Percentiles rank a stretch among this genome's conserved stretches.
These are phyloP conservation scores for Athene cunicularia DNA, from an alignment of 2,113 vertebrate species.

Conservation along the genomic window DNA sequence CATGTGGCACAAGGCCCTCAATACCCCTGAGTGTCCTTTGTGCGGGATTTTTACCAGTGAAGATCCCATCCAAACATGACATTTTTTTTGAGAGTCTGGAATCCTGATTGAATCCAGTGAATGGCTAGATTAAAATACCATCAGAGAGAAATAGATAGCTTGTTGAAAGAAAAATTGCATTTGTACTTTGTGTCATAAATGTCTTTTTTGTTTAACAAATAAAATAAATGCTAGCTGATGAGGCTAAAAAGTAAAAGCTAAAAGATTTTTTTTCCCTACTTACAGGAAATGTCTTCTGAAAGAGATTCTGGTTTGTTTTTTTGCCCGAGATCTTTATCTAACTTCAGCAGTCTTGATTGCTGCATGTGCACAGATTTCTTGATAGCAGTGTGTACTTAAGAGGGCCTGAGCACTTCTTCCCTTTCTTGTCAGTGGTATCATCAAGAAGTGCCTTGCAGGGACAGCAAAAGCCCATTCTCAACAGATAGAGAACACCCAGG, in stretches of 20 bases:
- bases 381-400: background rate
- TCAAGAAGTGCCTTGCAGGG: background rate
- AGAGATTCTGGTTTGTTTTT: background rate
- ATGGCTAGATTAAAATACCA: background rate
- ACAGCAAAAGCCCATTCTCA: background rate
- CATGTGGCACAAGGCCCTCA: background rate
- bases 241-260: background rate
- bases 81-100: background rate
- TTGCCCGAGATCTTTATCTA: background rate
- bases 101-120: background rate
- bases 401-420: background rate
- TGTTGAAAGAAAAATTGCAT: background rate
- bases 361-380: background rate
- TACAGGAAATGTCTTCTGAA: background rate
- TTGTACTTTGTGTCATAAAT: background rate
- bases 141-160: background rate
- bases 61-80: background rate
- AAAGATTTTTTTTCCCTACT: fast-evolving
- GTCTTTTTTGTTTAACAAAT: background rate
- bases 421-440: background rate
- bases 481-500: background rate
- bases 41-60: background rate
- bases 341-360: background rate
- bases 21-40: fast-evolving
- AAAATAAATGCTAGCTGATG: background rate